Conservation (phyloP, 2,888 invertebrate genomes). For the Calameuta filiformis region DNA sequence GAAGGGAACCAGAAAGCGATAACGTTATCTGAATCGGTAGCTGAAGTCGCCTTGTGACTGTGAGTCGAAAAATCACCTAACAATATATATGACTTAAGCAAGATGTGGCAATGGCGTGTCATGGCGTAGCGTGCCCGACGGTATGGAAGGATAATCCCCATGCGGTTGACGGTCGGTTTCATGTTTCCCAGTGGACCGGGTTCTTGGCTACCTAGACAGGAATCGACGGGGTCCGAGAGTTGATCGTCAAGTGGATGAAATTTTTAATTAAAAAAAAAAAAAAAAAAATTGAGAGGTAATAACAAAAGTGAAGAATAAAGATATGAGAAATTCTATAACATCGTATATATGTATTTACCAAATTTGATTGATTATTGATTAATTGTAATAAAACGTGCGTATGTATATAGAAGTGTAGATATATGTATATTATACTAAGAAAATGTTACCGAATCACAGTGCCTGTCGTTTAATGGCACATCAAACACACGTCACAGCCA, state of each 20-base stretch:
- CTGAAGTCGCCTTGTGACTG: too few species aligned
- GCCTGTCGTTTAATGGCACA: not conserved
- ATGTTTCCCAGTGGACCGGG: conserved; percentile 28
- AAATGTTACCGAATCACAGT: not conserved
- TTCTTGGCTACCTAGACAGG: conserved; percentile 2
- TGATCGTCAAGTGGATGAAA: not conserved
- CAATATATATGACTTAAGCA: not conserved
- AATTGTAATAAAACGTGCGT: too few species aligned
- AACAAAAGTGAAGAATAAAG: not conserved
- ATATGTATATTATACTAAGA: not conserved
- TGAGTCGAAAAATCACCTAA: too few species aligned
- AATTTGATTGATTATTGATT: not conserved
- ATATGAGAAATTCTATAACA: not conserved
- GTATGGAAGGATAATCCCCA: conserved; percentile 49
- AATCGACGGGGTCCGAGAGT: not conserved
- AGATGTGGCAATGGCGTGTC: conserved; percentile 36
- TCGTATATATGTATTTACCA: not conserved
- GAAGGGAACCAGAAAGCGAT: too few species aligned
- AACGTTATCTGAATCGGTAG: too few species aligned
- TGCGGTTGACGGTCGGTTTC: conserved; percentile 40
- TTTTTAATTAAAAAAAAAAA: not conserved
- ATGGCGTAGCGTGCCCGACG: conserved; percentile 34
- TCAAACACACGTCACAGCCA: not conserved
- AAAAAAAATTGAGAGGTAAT: not conserved
- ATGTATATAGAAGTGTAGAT: too few species aligned